Percentiles rank a stretch among this genome's conserved stretches.
Conservation (phyloP, 1,140 invertebrate species). For the Prorops nasuta region DNA sequence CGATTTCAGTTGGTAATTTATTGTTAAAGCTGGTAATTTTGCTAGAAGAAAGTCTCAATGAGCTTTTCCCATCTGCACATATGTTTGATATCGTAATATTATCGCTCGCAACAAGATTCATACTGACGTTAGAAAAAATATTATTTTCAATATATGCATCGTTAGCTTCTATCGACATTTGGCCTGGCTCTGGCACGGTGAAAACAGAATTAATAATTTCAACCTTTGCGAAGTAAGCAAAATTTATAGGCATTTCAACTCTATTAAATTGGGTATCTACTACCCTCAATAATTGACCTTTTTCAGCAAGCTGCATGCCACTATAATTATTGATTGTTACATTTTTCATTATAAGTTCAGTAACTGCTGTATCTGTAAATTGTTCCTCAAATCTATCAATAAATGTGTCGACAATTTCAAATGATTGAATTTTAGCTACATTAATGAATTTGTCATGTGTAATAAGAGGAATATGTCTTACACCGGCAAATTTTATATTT, state of each 20-base stretch:
- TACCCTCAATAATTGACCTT: conserved; percentile 21
- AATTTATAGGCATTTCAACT: conserved; percentile 25
- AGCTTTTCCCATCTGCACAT: conserved; percentile 38
- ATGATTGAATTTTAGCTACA: conserved; percentile 17
- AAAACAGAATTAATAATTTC: conserved; percentile 33
- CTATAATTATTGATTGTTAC: conserved; percentile 29
- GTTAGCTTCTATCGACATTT: conserved; percentile 27
- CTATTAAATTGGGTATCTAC: conserved; percentile 10
- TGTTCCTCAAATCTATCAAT: conserved; percentile 33
- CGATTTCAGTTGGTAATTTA: conserved; percentile 34
- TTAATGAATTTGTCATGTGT: conserved; percentile 23
- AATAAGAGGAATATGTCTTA: conserved; percentile 31
- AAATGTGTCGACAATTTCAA: conserved; percentile 26
- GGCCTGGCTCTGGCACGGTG: conserved; percentile 24
- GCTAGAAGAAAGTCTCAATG: conserved; percentile 27
- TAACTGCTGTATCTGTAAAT: conserved; percentile 22
- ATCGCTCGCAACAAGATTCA: conserved; percentile 23
- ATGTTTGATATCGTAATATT: conserved; percentile 24
- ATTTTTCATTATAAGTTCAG: conserved; percentile 28
- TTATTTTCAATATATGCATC: conserved; percentile 19
- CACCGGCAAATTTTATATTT: conserved; percentile 23
- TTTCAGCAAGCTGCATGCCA: conserved; percentile 26
- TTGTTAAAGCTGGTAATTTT: conserved; percentile 28
- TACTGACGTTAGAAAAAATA: conserved; percentile 31
- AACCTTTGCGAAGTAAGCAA: conserved; percentile 26